Evolutionary conservation across 1,140 invertebrate species (phyloP), one percentile per base, ranked within the genome.

Genomic region (Nomia melanderi): DNA sequence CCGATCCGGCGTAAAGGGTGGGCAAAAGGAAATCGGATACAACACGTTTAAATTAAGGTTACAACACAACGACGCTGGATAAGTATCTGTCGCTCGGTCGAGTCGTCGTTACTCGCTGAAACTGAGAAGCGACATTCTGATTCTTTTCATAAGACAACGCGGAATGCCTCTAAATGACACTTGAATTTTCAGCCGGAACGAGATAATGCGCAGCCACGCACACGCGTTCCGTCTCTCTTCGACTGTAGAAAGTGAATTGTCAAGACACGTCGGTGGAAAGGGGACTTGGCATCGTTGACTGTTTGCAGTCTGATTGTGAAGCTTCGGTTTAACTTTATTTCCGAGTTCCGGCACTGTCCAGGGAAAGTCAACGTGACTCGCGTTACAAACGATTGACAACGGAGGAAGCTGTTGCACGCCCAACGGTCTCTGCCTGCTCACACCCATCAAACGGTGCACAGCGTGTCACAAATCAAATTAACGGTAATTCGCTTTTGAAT

Each of bases 11-110:
- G 50, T 47, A 64, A 69, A 69, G 73, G 73, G 65, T 77, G 73
- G 50, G 59, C 53, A 67, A 79, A 79, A 60, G 77, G 72, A 75
- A 79, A 75, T 79, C 77, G 29, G 63, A 67, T 53, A 79, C 63
- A 69, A 59, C 36, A 59, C 25, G 44, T 2, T 57, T 76, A 36
- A 69, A 69, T 62, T 71, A 71, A 77, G 56, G 57, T 69, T 71
- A 54, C 36, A 23, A 41, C 39, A 33, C 62, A 11, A 54, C 27
- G n/a, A 31, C 7, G 23, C 8, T 63, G 11, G 11, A 39, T 3
- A 71, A 54, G 63, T 44, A 62, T 70, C 23, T 60, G n/a, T n/a
- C n/a, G n/a, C n/a, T n/a, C n/a, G n/a, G n/a, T n/a, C n/a, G n/a
- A n/a, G n/a, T n/a, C n/a, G n/a, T n/a, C n/a, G n/a, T n/a, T n/a